Percentiles rank a stretch among this genome's conserved stretches.
Conservation (phyloP, 2,113 vertebrate species). For the Podarcis cretensis region DNA sequence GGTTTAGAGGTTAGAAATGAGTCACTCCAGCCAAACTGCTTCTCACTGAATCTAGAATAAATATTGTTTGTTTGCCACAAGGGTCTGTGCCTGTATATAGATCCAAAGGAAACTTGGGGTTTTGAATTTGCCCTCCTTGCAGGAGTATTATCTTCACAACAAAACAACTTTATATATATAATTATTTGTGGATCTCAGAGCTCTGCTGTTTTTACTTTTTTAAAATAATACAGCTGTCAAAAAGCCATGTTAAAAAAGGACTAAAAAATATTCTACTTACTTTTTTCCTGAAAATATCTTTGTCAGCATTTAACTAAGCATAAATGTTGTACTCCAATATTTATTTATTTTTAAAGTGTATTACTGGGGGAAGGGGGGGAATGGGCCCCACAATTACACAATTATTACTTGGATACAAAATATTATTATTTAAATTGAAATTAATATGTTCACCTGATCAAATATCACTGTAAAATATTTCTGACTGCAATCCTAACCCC, state of each 20-base stretch:
- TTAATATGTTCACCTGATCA: not conserved
- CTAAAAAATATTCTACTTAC: not conserved
- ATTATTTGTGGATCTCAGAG: not conserved
- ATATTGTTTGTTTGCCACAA: no score
- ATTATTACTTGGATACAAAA: not conserved
- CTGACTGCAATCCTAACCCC: no score
- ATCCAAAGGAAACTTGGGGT: no score
- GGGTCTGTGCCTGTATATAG: no score
- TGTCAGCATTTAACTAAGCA: not conserved
- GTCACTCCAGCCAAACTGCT: no score
- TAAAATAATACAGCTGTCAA: fast-evolving
- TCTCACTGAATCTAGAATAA: no score
- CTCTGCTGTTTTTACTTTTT: not conserved
- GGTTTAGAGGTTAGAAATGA: no score
- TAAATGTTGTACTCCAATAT: not conserved
- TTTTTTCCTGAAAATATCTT: fast-evolving
- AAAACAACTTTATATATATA: not conserved
- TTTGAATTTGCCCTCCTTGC: no score
- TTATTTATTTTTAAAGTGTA: not conserved
- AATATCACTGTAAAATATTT: not conserved
- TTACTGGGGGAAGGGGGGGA: not conserved
- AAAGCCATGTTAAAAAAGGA: not conserved
- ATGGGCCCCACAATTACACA: not conserved
- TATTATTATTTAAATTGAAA: not conserved
- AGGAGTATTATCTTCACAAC: not conserved